These are phyloP conservation scores for Ceratoteleas bidentatus DNA, from an alignment of 1,140 invertebrate genomes.

Conservation along the genomic window DNA sequence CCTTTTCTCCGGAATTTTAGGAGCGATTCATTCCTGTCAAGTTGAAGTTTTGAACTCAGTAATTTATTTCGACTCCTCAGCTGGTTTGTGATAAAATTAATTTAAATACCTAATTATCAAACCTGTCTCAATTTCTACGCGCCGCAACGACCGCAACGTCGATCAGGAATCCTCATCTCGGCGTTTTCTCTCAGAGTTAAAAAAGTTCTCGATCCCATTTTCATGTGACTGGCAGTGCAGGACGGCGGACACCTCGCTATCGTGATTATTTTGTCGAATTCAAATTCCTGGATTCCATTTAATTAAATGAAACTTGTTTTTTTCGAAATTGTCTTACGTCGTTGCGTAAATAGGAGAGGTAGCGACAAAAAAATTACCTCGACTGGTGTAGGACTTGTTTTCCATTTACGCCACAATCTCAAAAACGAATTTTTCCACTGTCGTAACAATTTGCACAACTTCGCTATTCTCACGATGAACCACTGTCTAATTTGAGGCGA, in stretches of 20 bases:
- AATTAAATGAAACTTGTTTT: not conserved
- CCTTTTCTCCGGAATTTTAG: too few relatives aligned
- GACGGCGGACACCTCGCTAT: slow-evolving; percentile 67
- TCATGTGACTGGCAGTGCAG: slow-evolving; percentile 31
- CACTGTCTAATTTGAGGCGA: not conserved
- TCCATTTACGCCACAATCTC: slow-evolving; percentile 32
- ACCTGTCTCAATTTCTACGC: not conserved
- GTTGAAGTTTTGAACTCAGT: too few relatives aligned
- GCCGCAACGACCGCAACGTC: slow-evolving; percentile 18
- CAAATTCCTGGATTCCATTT: slow-evolving; percentile 45
- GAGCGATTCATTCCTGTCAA: too few relatives aligned
- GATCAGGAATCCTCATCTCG: slow-evolving; percentile 34
- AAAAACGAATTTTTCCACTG: slow-evolving; percentile 45
- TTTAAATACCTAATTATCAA: too few relatives aligned
- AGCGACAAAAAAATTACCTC: slow-evolving; percentile 18
- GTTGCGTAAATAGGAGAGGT: not conserved
- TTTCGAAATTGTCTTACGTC: not conserved
- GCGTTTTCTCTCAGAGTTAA: slow-evolving; percentile 65
- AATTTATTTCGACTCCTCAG: too few relatives aligned
- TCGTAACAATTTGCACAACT: slow-evolving; percentile 27
- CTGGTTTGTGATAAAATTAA: too few relatives aligned
- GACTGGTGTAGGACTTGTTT: slow-evolving; percentile 12
- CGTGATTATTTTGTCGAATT: slow-evolving; percentile 59
- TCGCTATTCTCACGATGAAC: slow-evolving; percentile 41
- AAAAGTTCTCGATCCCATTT: slow-evolving; percentile 69